These are phyloP conservation scores for Uropetala carovei DNA, from an alignment of 2,888 invertebrate species.

Conservation along the genomic window DNA sequence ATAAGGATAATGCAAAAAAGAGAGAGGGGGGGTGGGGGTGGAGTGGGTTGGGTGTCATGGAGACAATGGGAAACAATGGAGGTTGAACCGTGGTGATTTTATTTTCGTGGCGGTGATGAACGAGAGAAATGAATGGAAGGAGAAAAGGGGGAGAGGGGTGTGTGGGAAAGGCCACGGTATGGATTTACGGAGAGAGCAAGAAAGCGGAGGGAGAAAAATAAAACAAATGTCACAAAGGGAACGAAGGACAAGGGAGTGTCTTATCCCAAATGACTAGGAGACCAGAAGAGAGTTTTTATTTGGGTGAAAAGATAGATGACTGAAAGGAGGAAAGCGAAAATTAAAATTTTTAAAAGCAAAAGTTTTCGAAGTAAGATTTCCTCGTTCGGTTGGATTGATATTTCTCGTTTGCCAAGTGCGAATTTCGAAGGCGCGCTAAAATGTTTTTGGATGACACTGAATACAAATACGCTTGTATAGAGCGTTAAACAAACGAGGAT, in stretches of 20 bases:
- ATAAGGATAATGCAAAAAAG: not conserved
- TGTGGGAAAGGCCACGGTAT: not conserved
- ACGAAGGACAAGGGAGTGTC: not conserved
- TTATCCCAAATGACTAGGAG: too few species aligned
- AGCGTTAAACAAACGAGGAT: too few species aligned
- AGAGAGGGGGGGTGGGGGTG: not conserved
- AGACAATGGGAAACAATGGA: not conserved
- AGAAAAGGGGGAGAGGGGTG: too few species aligned
- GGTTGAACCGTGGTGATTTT: not conserved
- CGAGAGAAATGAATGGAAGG: not conserved
- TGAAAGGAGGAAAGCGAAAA: not conserved
- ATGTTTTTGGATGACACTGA: too few species aligned
- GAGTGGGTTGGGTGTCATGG: not conserved
- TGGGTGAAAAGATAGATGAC: not conserved
- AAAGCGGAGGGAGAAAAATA: not conserved
- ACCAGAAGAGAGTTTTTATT: not conserved
- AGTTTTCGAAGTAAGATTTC: too few species aligned
- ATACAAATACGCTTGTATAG: too few species aligned
- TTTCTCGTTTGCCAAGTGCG: too few species aligned
- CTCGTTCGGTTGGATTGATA: too few species aligned
- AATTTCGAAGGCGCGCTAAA: too few species aligned
- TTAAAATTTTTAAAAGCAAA: not conserved
- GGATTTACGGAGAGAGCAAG: not conserved
- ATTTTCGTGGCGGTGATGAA: not conserved
- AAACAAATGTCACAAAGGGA: not conserved